These are phyloP conservation scores for Danaus chrysippus DNA, from an alignment of 2,888 invertebrate species.

Conservation along the genomic window DNA sequence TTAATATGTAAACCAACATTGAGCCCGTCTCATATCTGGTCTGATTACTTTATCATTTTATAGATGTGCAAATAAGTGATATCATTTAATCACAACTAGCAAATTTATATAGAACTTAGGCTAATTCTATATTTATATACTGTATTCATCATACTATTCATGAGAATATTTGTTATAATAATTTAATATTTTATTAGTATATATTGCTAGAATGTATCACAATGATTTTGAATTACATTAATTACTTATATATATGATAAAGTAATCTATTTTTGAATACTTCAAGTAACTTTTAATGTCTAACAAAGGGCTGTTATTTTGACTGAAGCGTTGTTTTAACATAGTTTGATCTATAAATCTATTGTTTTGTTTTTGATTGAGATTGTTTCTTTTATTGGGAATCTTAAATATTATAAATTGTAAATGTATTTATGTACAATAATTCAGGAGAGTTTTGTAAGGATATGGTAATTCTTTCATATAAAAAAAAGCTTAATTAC, in stretches of 20 bases:
- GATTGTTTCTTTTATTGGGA: not conserved
- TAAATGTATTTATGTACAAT: too few species aligned
- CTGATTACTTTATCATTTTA: constrained; percentile 2
- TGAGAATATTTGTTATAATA: not conserved
- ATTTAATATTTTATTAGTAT: not conserved
- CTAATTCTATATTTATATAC: not conserved
- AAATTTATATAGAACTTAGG: not conserved
- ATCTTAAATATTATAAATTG: too few species aligned
- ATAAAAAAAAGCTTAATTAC: too few species aligned
- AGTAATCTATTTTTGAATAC: constrained; percentile 2
- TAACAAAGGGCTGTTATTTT: constrained; percentile 7
- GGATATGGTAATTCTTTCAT: too few species aligned
- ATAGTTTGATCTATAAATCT: constrained; percentile 1
- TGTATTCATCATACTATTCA: not conserved
- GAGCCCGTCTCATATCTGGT: not conserved
- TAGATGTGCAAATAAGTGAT: constrained; percentile 3
- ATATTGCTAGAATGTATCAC: not conserved
- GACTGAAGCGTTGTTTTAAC: constrained; percentile 1
- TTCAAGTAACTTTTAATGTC: not conserved
- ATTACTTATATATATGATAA: not conserved
- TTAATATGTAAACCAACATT: not conserved
- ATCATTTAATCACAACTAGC: not conserved
- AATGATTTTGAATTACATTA: not conserved
- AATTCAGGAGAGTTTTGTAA: too few species aligned
- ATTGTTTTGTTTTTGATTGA: not conserved